Conservation (phyloP, 2,113 vertebrate species). For the Macaca nemestrina region DNA sequence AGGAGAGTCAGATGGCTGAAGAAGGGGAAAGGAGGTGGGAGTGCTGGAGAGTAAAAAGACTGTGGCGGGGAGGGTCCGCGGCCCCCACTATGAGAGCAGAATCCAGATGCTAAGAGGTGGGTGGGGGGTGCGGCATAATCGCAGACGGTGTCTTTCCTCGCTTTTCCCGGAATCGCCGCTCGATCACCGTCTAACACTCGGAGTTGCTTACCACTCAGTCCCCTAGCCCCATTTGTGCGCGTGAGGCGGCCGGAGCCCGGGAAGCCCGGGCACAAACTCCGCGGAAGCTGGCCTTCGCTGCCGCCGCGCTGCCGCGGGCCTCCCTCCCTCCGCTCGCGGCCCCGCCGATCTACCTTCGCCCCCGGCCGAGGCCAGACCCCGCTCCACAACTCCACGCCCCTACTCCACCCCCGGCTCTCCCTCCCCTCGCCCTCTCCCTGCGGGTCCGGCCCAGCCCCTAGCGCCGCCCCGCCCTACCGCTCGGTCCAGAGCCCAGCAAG, state of each 20-base stretch:
- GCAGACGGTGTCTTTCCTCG: slow-evolving; percentile 49
- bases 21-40: not conserved
- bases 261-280: slow-evolving; percentile 77
- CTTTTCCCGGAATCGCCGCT: slow-evolving; percentile 64
- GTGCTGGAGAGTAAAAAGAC: slow-evolving; percentile 46
- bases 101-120: slow-evolving; percentile 71
- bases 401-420: slow-evolving; percentile 76
- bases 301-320: slow-evolving; percentile 72
- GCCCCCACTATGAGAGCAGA: slow-evolving; percentile 41
- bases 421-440: slow-evolving; percentile 66
- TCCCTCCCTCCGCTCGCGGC: slow-evolving; percentile 73
- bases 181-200: slow-evolving; percentile 70
- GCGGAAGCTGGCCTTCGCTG: slow-evolving; percentile 77
- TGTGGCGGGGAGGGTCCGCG: slow-evolving; percentile 42
- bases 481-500: slow-evolving; percentile 78
- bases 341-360: slow-evolving; percentile 79
- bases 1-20: slow-evolving; percentile 35
- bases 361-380: slow-evolving; percentile 78
- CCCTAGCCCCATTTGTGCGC: slow-evolving; percentile 74
- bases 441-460: slow-evolving; percentile 71
- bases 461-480: slow-evolving; percentile 74
- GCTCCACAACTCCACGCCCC: slow-evolving; percentile 77
- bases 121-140: slow-evolving; percentile 57
- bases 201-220: slow-evolving; percentile 74
- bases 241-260: slow-evolving; percentile 59